Evolutionary conservation across 2,888 invertebrate species (phyloP), one percentile per base, ranked within the genome.

Genomic region (Athalia circularis): DNA sequence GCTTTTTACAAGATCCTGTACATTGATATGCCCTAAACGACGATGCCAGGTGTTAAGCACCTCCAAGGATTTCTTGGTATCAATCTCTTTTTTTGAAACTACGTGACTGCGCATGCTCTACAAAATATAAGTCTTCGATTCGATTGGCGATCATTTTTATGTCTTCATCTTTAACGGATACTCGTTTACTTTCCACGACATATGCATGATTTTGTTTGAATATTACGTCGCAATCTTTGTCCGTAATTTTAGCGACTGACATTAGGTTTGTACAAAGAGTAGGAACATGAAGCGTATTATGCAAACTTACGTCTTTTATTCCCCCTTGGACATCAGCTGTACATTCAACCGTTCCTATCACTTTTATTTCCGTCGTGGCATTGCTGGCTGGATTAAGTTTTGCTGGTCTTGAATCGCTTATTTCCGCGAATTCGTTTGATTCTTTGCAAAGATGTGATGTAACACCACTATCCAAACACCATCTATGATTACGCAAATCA

Each of bases 231-330:
- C 43, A 70, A 4, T 57, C 52, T 11, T 57, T 77, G 8, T 65
- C 57, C 8, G 57, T 57, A 29, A 65, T 68, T 70, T 70, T 77
- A 5, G 43, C n/a, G 4, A 77, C 52, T 8, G 77, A 77, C 7
- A 77, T 4, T 47, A 77, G 48, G 47, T 77, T 77, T 8, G 77
- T 54, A 11, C 68, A 50, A 11, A 77, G 45, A 9, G 54, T 57
- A 5, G 77, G 77, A 5, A 77, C 77, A 43, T 68, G 67, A 6
- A 77, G 3, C 5, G 47, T 29, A 0, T 15, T 68, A 11, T 65
- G n/a, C 7, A 77, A 13, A 8, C 4, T 77, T 6, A 77, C 2
- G 0, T 8, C 45, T 11, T 68, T 29, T 45, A n/a, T 5, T 3
- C 50, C 47, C 48, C 48, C 48, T 3, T 13, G n/a, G 13, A 47